A percentile compares a stretch with the other conserved stretches of the same genome.
Conservation (phyloP, 1,140 invertebrate species). For the Macrostomum lignano region DNA sequence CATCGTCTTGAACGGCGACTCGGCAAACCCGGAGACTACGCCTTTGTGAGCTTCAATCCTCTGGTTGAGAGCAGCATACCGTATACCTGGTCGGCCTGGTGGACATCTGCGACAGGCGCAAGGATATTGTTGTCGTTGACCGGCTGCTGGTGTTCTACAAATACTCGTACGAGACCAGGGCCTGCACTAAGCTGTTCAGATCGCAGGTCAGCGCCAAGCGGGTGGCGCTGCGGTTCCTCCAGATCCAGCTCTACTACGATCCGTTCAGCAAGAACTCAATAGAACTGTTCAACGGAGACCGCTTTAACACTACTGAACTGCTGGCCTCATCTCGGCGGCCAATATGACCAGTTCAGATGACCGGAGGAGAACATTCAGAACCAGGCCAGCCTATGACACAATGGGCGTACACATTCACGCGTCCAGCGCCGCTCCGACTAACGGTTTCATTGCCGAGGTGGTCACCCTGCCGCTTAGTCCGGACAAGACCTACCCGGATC, state of each 20-base stretch:
- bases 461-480: conserved; percentile 45
- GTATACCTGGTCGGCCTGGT: conserved; percentile 77
- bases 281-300: conserved; percentile 60
- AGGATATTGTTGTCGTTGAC: conserved; percentile 61
- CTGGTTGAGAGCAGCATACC: no score
- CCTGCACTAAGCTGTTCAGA: conserved; percentile 80
- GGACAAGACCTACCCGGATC: not conserved
- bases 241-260: conserved; percentile 73
- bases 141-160: conserved; percentile 75
- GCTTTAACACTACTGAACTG: conserved; percentile 38
- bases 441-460: conserved; percentile 89
- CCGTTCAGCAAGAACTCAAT: conserved; percentile 53
- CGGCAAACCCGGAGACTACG: conserved; percentile 51
- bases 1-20: conserved; percentile 55
- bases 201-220: conserved; percentile 10
- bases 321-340: not conserved
- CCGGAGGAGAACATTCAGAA: no score
- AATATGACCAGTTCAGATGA: no score
- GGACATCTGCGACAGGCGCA: conserved; percentile 73
- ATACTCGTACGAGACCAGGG: conserved; percentile 74
- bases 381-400: conserved; percentile 29
- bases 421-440: conserved; percentile 58
- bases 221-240: conserved; percentile 36
- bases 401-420: conserved; percentile 69
- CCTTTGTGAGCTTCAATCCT: no score